Percentiles rank a stretch among this genome's conserved stretches.
Evolutionary conservation across 2,113 vertebrate genomes (phyloP).

Genomic region (Pardalotus punctatus): DNA sequence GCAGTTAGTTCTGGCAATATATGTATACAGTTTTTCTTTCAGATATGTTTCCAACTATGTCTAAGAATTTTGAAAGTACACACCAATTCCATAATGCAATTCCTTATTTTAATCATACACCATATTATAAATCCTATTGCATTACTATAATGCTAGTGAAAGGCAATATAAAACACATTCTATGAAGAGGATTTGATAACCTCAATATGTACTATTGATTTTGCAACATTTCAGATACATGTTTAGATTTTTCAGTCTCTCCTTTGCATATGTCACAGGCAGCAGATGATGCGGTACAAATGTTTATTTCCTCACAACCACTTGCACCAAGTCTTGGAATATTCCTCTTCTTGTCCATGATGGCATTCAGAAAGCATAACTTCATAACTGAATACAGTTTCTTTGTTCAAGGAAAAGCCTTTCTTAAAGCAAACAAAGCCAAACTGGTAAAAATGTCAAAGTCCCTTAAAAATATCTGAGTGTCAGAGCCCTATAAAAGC

Average conservation of each 20-base stretch:
- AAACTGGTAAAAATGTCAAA: not conserved
- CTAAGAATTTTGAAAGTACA: slow-evolving; percentile 71
- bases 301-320: not conserved
- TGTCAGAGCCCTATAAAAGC: not conserved
- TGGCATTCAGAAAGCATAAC: not conserved
- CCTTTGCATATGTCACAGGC: not conserved
- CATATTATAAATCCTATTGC: slow-evolving; percentile 54
- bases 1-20: slow-evolving; percentile 72
- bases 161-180: not conserved
- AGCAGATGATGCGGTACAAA: not conserved
- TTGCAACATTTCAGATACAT: not conserved
- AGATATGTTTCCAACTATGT: slow-evolving; percentile 67
- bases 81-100: slow-evolving; percentile 51
- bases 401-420: not conserved
- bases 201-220: not conserved
- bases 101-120: slow-evolving; percentile 59
- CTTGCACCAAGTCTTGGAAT: not conserved
- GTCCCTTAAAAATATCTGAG: not conserved
- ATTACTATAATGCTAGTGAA: not conserved
- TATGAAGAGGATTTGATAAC: not conserved
- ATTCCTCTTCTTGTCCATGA: not conserved
- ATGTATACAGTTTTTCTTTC: slow-evolving; percentile 67
- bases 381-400: not conserved
- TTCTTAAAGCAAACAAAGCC: not conserved
- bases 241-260: not conserved